phyloP scores from a whole-genome alignment of 2,797 vertebrate species.

The Sebastes melanostomus region DNA sequence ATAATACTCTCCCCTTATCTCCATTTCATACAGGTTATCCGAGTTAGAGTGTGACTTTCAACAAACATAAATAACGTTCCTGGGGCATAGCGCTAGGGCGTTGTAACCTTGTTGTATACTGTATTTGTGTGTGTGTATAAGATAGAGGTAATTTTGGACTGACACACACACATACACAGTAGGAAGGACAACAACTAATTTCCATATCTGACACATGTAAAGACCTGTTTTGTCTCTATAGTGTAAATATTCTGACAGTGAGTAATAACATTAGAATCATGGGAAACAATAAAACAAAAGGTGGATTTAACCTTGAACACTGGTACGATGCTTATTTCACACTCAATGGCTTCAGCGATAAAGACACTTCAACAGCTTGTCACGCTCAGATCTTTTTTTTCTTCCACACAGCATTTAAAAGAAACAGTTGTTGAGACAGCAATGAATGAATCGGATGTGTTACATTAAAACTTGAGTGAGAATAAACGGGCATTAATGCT shows the following conservation, averaged over 20 bases:
- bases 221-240: constrained; percentile 52
- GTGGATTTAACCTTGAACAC: constrained; percentile 43
- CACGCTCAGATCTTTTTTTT: not conserved
- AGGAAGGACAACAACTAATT: constrained; percentile 37
- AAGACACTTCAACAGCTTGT: not conserved
- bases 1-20: constrained; percentile 59
- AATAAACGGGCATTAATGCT: constrained; percentile 33
- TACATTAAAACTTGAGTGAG: constrained; percentile 37
- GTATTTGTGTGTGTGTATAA: constrained; percentile 24
- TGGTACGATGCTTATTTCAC: constrained; percentile 40
- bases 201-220: constrained; percentile 61
- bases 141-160: constrained; percentile 28
- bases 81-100: constrained; percentile 24
- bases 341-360: constrained; percentile 6
- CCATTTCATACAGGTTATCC: constrained; percentile 65
- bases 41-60: constrained; percentile 56
- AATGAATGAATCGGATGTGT: constrained; percentile 30
- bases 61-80: constrained; percentile 50
- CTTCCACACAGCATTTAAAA: constrained; percentile 10
- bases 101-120: constrained; percentile 45
- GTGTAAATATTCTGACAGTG: constrained; percentile 68
- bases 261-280: constrained; percentile 45
- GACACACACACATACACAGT: constrained; percentile 25
- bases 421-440: constrained; percentile 15
- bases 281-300: constrained; percentile 54